Percentiles rank a stretch among this genome's conserved stretches.
Evolutionary conservation across 2,888 invertebrate genomes (phyloP).

Genomic region (Euspilapteryx auroguttella): DNA sequence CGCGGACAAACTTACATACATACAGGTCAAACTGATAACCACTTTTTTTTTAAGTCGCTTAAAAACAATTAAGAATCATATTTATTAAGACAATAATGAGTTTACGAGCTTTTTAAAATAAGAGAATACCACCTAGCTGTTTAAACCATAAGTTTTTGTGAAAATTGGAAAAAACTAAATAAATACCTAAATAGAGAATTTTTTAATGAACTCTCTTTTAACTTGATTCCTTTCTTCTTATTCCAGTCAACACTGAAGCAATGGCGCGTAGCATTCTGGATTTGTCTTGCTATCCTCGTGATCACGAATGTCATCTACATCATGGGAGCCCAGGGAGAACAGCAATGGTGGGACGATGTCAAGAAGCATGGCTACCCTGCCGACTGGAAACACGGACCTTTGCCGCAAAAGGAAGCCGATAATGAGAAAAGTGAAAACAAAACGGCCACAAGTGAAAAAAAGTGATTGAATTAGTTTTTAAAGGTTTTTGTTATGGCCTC

Average conservation of each 20-base stretch:
- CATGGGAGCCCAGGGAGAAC: constrained; percentile 72
- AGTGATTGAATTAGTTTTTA: neutral
- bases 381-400: constrained; percentile 36
- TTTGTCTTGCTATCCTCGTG: constrained; percentile 69
- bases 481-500: neutral
- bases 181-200: too few species aligned
- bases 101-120: too few species aligned
- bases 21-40: too few species aligned
- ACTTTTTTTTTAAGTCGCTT: too few species aligned
- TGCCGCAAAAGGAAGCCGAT: constrained; percentile 16
- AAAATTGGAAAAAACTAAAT: too few species aligned
- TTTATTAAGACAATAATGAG: too few species aligned
- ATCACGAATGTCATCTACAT: constrained; percentile 70
- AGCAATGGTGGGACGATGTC: constrained; percentile 75
- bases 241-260: constrained; percentile 62
- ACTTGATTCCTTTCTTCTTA: too few species aligned
- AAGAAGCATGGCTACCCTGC: constrained; percentile 42
- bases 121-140: too few species aligned
- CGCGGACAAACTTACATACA: too few species aligned
- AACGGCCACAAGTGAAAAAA: constrained; percentile 9
- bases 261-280: constrained; percentile 83
- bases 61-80: too few species aligned
- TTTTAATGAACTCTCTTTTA: too few species aligned
- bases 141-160: too few species aligned
- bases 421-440: constrained; percentile 22